A percentile compares a stretch with the other conserved stretches of the same genome.
Conservation (phyloP, 1,140 invertebrate genomes). For the Panagrolaimus sp. region DNA sequence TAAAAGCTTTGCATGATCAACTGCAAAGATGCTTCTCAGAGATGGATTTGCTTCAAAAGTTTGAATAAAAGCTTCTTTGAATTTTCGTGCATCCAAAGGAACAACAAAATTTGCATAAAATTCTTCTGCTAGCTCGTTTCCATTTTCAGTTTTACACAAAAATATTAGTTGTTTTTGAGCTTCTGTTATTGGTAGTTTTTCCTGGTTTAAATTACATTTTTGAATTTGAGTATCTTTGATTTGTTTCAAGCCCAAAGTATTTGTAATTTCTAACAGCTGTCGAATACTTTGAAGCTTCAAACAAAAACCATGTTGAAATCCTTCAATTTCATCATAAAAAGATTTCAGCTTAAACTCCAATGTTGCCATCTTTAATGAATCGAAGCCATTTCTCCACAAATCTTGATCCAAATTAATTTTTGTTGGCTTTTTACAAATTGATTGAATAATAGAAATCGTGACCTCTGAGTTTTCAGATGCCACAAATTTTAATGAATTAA, state of each 20-base stretch:
- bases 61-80: background rate
- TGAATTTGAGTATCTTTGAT: background rate
- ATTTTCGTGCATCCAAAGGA: background rate
- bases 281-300: background rate
- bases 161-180: constrained; percentile 2
- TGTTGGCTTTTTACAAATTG: background rate
- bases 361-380: background rate
- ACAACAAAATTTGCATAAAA: background rate
- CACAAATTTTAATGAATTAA: background rate
- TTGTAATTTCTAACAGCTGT: background rate
- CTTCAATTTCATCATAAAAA: background rate
- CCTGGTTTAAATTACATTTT: background rate
- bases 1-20: background rate
- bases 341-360: constrained; percentile 1
- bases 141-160: background rate
- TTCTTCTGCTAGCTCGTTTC: background rate
- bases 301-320: background rate
- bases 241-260: background rate
- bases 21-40: background rate
- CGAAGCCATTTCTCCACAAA: background rate
- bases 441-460: background rate
- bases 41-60: background rate
- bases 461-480: background rate
- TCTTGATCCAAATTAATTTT: background rate
- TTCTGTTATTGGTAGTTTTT: background rate